A percentile compares a stretch with the other conserved stretches of the same genome.
Evolutionary conservation across 1,140 invertebrate species (phyloP).

Genomic region (Pachypeltis micranthus): DNA sequence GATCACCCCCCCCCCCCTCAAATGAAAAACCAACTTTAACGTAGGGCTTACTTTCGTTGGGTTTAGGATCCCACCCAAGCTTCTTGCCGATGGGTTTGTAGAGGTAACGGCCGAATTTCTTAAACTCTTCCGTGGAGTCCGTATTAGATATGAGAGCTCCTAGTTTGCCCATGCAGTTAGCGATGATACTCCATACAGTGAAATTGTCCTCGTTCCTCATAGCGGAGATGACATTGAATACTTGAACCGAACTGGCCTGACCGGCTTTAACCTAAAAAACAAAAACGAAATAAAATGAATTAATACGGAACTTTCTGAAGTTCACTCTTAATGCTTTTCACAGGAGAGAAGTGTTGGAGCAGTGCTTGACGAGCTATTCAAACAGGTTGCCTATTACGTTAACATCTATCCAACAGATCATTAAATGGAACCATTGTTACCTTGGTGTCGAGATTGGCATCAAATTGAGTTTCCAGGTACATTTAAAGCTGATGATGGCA

Average conservation of each 20-base stretch:
- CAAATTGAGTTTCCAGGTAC: no score
- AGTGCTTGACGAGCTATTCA: no score
- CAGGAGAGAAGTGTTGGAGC: no score
- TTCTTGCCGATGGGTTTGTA: constrained; percentile 53
- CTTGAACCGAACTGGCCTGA: constrained; percentile 62
- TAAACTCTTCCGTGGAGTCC: constrained; percentile 57
- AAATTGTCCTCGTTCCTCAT: constrained; percentile 81
- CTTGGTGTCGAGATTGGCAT: no score
- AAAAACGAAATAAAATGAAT: no score
- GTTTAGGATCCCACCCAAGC: constrained; percentile 65
- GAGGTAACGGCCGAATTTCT: constrained; percentile 56
- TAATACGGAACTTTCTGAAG: no score
- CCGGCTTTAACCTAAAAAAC: constrained; percentile 62
- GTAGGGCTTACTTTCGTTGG: constrained; percentile 51
- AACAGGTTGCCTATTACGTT: no score
- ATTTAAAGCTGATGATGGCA: no score
- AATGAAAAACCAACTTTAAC: neutral
- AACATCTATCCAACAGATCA: no score
- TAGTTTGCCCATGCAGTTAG: constrained; percentile 63
- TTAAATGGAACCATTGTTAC: no score
- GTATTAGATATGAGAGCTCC: constrained; percentile 63
- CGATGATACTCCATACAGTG: constrained; percentile 82
- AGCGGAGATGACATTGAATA: constrained; percentile 57
- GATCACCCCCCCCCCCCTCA: no score
- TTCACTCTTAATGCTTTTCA: no score